Conservation (phyloP, 2,888 invertebrate species). For the Drosophila gaucha region DNA sequence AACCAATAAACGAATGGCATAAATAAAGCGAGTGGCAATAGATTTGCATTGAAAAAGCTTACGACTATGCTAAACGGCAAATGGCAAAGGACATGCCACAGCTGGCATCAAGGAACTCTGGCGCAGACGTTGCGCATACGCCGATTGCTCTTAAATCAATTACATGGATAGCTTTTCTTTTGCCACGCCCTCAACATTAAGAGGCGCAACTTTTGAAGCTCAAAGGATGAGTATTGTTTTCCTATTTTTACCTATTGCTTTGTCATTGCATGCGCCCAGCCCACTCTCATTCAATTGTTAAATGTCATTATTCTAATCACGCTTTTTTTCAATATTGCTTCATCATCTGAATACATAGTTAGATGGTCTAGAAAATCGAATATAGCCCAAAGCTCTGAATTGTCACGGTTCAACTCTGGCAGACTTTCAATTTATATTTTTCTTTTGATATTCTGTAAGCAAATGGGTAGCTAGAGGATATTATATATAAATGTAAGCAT, state of each 20-base stretch:
- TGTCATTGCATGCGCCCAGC: conserved; percentile 51
- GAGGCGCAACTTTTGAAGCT: conserved; percentile 46
- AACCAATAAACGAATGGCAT: conserved; percentile 63
- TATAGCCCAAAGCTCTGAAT: conserved; percentile 62
- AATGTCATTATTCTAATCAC: conserved; percentile 29
- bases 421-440: conserved; percentile 15
- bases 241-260: conserved; percentile 46
- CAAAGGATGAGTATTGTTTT: conserved; percentile 31
- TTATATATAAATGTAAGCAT: background rate
- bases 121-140: conserved; percentile 43
- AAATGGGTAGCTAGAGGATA: background rate
- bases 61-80: conserved; percentile 30
- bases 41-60: conserved; percentile 54
- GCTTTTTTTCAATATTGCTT: conserved; percentile 12
- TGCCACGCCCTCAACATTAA: conserved; percentile 37
- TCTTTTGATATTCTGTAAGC: background rate
- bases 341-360: conserved; percentile 41
- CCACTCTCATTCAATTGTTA: conserved; percentile 40
- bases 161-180: conserved; percentile 56
- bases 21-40: conserved; percentile 41
- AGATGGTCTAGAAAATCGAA: background rate
- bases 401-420: conserved; percentile 36
- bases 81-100: conserved; percentile 6
- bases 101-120: background rate
- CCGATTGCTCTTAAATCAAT: conserved; percentile 59